Percentiles rank a stretch among this genome's conserved stretches.
Evolutionary conservation across 2,797 vertebrate genomes (phyloP).

Genomic region (Limnodromus scolopaceus): DNA sequence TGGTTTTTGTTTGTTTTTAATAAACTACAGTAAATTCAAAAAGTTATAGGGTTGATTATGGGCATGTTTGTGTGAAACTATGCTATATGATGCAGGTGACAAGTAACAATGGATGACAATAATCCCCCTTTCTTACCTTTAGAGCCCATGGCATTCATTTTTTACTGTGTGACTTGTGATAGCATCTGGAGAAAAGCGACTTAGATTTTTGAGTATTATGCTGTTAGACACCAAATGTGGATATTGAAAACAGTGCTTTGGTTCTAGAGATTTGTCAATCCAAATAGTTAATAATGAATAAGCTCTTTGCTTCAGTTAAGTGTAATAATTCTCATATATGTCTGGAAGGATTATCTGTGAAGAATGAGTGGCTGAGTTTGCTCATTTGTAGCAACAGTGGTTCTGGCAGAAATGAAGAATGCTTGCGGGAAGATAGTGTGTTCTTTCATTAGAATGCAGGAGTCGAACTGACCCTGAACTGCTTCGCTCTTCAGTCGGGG

Average conservation of each 20-base stretch:
- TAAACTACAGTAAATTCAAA: background rate
- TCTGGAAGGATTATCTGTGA: background rate
- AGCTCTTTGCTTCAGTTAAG: background rate
- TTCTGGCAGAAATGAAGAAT: background rate
- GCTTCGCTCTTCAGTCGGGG: background rate
- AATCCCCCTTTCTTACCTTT: background rate
- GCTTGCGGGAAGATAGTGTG: background rate
- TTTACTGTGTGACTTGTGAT: background rate
- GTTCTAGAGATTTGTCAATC: background rate
- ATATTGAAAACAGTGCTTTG: background rate
- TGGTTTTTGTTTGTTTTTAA: background rate
- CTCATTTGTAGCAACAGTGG: background rate
- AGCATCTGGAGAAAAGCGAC: background rate
- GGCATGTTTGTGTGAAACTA: background rate
- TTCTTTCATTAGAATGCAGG: background rate
- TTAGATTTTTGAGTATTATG: background rate
- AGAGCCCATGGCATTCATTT: background rate
- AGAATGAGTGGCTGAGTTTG: background rate
- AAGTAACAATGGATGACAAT: background rate
- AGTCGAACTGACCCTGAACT: background rate
- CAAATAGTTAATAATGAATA: background rate
- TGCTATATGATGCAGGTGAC: background rate
- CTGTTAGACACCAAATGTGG: background rate
- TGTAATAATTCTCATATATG: background rate
- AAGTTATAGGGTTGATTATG: background rate